Percentiles rank a stretch among this genome's conserved stretches.
phyloP scores from a whole-genome alignment of 2,888 invertebrate genomes.

The Protodeltote pygarga region DNA sequence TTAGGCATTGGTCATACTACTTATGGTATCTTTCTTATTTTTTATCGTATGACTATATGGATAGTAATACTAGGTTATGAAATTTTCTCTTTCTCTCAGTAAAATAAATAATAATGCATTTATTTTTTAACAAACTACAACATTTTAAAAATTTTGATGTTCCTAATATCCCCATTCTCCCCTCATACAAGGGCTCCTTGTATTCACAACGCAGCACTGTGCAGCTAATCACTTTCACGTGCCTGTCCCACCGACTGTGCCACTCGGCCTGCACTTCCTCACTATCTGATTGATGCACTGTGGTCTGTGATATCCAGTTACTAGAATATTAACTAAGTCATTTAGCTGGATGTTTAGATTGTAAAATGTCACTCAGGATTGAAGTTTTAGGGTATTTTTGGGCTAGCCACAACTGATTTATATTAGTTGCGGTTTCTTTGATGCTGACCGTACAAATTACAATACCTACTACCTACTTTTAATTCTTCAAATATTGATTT shows the following conservation, averaged over 20 bases:
- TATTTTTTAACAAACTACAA: background rate
- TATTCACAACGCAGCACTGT: constrained; percentile 76
- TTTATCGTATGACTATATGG: too few species aligned
- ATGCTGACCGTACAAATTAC: too few species aligned
- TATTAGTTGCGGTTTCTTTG: too few species aligned
- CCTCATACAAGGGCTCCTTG: constrained; percentile 69
- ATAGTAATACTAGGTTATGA: too few species aligned
- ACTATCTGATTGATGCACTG: constrained; percentile 50
- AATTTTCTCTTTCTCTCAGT: too few species aligned
- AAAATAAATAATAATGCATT: too few species aligned
- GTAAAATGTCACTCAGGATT: constrained; percentile 4
- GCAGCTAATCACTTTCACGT: constrained; percentile 83
- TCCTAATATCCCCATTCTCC: constrained; percentile 42
- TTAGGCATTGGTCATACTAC: too few species aligned
- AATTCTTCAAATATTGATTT: too few species aligned
- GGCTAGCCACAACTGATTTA: background rate
- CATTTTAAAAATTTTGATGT: too few species aligned
- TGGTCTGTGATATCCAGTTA: constrained; percentile 35
- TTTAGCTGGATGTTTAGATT: constrained; percentile 13
- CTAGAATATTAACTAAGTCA: constrained; percentile 31
- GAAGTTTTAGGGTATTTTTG: background rate
- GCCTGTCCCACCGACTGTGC: constrained; percentile 66
- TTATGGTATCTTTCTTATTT: too few species aligned
- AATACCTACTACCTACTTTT: too few species aligned
- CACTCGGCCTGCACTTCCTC: constrained; percentile 74